phyloP scores from a whole-genome alignment of 2,113 vertebrate species.

The Rhabdomys dilectus region DNA sequence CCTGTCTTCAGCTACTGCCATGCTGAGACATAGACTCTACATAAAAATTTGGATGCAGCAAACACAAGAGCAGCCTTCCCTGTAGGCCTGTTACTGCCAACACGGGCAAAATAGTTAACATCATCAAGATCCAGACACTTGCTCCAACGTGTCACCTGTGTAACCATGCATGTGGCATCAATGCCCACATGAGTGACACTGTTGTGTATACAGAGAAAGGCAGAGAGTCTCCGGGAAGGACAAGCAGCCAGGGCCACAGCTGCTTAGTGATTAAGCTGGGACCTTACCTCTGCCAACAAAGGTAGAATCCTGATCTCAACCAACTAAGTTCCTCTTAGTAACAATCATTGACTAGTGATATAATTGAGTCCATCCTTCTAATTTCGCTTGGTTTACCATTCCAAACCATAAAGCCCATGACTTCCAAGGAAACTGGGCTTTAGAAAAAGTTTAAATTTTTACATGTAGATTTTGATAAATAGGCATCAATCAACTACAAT shows the following conservation, averaged over 20 bases:
- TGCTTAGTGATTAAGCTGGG: accelerated
- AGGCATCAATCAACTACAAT: background rate
- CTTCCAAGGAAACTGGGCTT: background rate
- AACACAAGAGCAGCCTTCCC: background rate
- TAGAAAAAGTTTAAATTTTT: background rate
- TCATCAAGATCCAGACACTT: background rate
- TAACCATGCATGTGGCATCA: accelerated
- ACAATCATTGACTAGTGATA: accelerated
- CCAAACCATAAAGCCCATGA: background rate
- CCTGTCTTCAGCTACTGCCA: background rate
- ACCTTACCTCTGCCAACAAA: background rate
- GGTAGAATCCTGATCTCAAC: background rate
- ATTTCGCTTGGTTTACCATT: too few relatives aligned
- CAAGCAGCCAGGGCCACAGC: background rate
- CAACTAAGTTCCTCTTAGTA: accelerated
- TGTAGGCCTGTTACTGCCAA: too few relatives aligned
- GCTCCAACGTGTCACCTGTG: accelerated
- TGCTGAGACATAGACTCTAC: too few relatives aligned
- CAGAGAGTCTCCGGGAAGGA: accelerated
- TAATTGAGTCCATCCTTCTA: background rate
- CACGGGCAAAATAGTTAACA: background rate
- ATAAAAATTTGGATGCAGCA: too few relatives aligned
- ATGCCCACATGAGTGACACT: accelerated
- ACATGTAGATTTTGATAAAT: background rate
- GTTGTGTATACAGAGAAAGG: accelerated